Evolutionary conservation across 1,140 invertebrate species (phyloP), one percentile per base, ranked within the genome.

Genomic region (Brachionus asplanchnoidis): DNA sequence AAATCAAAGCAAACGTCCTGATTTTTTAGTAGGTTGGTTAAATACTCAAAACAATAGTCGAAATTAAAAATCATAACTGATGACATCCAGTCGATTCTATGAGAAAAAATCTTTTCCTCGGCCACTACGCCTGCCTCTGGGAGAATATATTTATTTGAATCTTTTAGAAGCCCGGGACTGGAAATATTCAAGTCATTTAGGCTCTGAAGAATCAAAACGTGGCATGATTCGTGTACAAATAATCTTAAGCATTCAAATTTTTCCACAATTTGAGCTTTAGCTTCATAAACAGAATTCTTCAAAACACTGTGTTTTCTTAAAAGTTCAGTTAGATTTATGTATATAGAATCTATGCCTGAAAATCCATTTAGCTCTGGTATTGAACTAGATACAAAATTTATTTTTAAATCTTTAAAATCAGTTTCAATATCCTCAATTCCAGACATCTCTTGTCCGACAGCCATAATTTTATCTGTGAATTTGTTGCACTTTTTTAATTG

Each of bases 21-120:
- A 32, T 68, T 68, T 17, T 32, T 32, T 12, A 68, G 8, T 8
- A 68, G 5, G 36, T 68, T 17, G 3, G 26, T 17, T 11, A 68
- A 40, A 68, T 11, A 68, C n/a, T 68, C 32, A 68, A 32, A 11
- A 68, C 65, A 68, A 68, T 68, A 68, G 5, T 68, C 65, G 32
- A 14, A 68, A 40, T 68, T 32, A 32, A 68, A 68, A 32, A 3
- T 68, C n/a, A 36, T 32, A 7, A 40, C 26, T 68, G 65, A 68
- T 68, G 26, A 14, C n/a, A 68, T 36, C 65, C 65, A 68, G 65
- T 68, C 65, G 26, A 68, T 68, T 68, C 65, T 68, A n/a, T 68
- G 26, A 32, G 26, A 32, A 68, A 68, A 68, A 68, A 68, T 36
- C 0, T n/a, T 68, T 32, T 40, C 32, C 11, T 68, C 65, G 17